These are phyloP conservation scores for Callosobruchus maculatus DNA, from an alignment of 2,888 invertebrate species.

Conservation along the genomic window DNA sequence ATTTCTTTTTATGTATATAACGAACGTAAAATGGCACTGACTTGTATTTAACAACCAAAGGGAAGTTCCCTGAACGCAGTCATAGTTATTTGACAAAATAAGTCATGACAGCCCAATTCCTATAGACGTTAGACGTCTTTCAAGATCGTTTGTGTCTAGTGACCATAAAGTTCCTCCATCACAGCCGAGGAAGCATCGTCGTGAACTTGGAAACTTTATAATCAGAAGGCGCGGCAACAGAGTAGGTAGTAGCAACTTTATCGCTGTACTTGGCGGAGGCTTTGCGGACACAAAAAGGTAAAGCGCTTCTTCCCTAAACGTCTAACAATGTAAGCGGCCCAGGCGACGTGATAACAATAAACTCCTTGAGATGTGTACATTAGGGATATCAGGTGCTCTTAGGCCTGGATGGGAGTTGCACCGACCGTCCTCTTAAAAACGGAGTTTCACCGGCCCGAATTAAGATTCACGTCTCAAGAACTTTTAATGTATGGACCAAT, in stretches of 20 bases:
- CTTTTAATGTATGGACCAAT: background rate
- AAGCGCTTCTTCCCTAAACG: constrained; percentile 24
- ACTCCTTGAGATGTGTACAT: constrained; percentile 36
- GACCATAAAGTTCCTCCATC: background rate
- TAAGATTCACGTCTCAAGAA: constrained; percentile 12
- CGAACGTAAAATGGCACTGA: too few relatives aligned
- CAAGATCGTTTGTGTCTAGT: background rate
- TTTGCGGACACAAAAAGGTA: background rate
- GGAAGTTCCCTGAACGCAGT: too few relatives aligned
- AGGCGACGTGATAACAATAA: constrained; percentile 32
- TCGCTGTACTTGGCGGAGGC: background rate
- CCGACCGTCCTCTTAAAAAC: constrained; percentile 16
- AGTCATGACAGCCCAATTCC: too few relatives aligned
- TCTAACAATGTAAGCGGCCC: constrained; percentile 30
- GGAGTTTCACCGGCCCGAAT: constrained; percentile 26
- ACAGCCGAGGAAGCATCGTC: background rate
- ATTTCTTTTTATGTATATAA: too few relatives aligned
- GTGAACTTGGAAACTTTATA: background rate
- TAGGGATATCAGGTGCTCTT: constrained; percentile 35
- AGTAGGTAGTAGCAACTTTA: background rate
- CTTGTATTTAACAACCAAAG: too few relatives aligned
- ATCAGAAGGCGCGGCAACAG: too few relatives aligned
- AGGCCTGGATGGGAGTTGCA: constrained; percentile 10
- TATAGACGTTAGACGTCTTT: too few relatives aligned
- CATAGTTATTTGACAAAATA: too few relatives aligned